phyloP scores from a whole-genome alignment of 1,140 invertebrate genomes.

The Drosophila melanica region DNA sequence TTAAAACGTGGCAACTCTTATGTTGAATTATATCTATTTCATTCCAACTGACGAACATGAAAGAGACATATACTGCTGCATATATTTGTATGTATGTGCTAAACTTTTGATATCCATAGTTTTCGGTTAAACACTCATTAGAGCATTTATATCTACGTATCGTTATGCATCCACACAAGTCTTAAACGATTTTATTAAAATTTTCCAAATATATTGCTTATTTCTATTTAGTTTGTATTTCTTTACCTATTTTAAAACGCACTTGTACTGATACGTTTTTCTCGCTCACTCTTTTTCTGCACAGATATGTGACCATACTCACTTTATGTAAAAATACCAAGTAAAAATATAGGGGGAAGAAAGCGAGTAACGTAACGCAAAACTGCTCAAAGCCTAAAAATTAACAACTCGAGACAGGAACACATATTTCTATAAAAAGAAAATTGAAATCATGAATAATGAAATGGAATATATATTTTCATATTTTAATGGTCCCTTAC shows the following conservation, averaged over 20 bases:
- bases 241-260: conserved; percentile 28
- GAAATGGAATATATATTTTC: no score
- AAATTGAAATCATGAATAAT: neutral
- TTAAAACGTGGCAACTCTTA: conserved; percentile 62
- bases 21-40: conserved; percentile 16
- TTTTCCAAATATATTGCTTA: neutral
- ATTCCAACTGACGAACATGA: conserved; percentile 21
- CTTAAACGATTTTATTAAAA: neutral
- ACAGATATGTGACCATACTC: conserved; percentile 10
- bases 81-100: conserved; percentile 30
- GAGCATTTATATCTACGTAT: neutral
- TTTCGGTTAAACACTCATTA: neutral
- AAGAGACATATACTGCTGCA: conserved; percentile 9
- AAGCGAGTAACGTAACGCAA: neutral
- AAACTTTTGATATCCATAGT: conserved; percentile 4
- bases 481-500: no score
- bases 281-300: conserved; percentile 31
- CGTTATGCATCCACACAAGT: neutral
- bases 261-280: conserved; percentile 20
- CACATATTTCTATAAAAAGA: neutral
- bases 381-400: no score
- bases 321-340: conserved; percentile 1
- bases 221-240: conserved; percentile 1
- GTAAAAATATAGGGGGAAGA: neutral
- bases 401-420: neutral